Conservation (phyloP, 2,113 vertebrate species). For the Triplophysa siluroides region DNA sequence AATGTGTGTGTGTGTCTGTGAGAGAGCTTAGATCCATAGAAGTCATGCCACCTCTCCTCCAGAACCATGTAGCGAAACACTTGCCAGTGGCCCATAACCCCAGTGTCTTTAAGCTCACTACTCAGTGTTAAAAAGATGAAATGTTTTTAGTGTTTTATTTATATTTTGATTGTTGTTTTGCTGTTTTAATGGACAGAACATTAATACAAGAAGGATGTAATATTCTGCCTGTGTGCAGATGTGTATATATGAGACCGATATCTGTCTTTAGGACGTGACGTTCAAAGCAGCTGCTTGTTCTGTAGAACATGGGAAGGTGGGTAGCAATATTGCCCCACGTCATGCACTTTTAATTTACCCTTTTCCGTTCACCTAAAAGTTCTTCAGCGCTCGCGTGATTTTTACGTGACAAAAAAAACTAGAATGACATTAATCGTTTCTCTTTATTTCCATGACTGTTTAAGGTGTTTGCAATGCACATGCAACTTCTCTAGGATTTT, state of each 20-base stretch:
- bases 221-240: conserved; percentile 65
- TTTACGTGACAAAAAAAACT: conserved; percentile 11
- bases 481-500: background rate
- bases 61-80: conserved; percentile 43
- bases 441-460: background rate
- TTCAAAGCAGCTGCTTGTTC: conserved; percentile 57
- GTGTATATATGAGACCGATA: conserved; percentile 62
- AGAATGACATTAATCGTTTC: conserved; percentile 24
- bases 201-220: conserved; percentile 63
- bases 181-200: conserved; percentile 68
- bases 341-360: conserved; percentile 56
- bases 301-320: conserved; percentile 35
- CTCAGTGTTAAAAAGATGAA: conserved; percentile 62
- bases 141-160: conserved; percentile 71
- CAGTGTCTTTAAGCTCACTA: conserved; percentile 61
- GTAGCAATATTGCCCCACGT: conserved; percentile 38
- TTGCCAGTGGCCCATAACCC: conserved; percentile 45
- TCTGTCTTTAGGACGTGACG: conserved; percentile 61
- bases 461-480: background rate
- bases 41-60: conserved; percentile 31
- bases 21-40: background rate
- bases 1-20: background rate
- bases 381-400: conserved; percentile 12
- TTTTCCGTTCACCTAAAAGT: conserved; percentile 18
- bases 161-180: conserved; percentile 69